phyloP scores from a whole-genome alignment of 2,113 vertebrate species.

The Talpa occidentalis region DNA sequence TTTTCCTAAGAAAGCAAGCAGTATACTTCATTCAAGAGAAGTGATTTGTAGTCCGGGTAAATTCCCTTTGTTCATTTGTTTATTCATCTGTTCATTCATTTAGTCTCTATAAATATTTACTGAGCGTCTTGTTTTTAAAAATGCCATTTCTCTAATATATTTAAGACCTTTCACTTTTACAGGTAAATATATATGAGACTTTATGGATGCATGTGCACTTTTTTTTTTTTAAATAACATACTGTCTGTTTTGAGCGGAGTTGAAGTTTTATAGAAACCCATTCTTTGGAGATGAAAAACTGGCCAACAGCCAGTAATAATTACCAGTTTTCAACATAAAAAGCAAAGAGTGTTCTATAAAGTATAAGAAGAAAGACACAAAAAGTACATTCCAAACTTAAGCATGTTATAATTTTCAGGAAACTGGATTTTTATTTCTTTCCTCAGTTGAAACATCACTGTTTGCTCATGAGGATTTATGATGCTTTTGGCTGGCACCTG shows the following conservation, averaged over 20 bases:
- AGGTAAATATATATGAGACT: slow-evolving; percentile 61
- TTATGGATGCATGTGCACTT: slow-evolving; percentile 68
- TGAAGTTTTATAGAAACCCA: slow-evolving; percentile 78
- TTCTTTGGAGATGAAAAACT: slow-evolving; percentile 72
- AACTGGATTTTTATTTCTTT: slow-evolving; percentile 67
- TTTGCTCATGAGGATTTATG: slow-evolving; percentile 53
- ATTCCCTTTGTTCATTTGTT: slow-evolving; percentile 47
- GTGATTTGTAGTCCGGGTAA: slow-evolving; percentile 72
- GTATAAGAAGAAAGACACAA: slow-evolving; percentile 44
- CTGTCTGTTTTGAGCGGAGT: slow-evolving; percentile 58
- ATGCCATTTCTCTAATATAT: slow-evolving; percentile 66
- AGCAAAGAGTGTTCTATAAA: slow-evolving; percentile 67
- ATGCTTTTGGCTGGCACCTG: slow-evolving; percentile 59
- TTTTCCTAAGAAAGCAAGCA: background rate
- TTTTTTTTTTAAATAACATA: slow-evolving; percentile 77
- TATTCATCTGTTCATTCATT: slow-evolving; percentile 54
- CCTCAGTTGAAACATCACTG: slow-evolving; percentile 53
- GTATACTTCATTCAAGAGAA: slow-evolving; percentile 71
- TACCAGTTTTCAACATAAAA: slow-evolving; percentile 69
- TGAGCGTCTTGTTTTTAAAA: slow-evolving; percentile 36
- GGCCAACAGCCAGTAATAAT: slow-evolving; percentile 47
- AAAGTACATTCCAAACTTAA: slow-evolving; percentile 42
- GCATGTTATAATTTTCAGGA: slow-evolving; percentile 61
- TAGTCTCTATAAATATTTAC: slow-evolving; percentile 47
- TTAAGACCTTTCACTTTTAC: slow-evolving; percentile 69